Conservation (phyloP, 2,888 invertebrate genomes). For the Melieria picta region DNA sequence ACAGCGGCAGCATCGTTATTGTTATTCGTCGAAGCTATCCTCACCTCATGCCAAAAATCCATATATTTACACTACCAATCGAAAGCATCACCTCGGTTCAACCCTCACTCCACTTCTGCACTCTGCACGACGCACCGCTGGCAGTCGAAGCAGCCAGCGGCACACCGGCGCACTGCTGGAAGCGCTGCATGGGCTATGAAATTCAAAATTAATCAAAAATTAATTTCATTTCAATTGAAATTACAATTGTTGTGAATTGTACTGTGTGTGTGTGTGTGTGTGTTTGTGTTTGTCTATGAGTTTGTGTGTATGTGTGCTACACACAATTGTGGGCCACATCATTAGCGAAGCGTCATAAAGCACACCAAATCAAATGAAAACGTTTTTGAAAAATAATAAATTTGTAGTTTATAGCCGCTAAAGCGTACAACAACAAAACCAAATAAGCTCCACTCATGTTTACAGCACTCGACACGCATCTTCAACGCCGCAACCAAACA, state of each 20-base stretch:
- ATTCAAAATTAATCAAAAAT: constrained; percentile 29
- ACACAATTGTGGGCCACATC: constrained; percentile 1
- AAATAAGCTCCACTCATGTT: neutral
- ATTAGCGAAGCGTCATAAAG: constrained; percentile 22
- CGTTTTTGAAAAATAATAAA: constrained; percentile 16
- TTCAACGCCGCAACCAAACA: neutral
- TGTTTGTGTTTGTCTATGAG: neutral
- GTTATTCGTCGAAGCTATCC: neutral
- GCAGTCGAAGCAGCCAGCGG: too few species aligned
- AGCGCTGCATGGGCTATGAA: constrained; percentile 29
- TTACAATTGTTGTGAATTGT: neutral
- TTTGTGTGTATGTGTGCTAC: neutral
- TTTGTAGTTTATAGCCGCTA: neutral
- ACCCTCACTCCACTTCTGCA: too few species aligned
- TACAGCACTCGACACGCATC: neutral
- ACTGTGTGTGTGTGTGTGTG: neutral
- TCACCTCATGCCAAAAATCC: too few species aligned
- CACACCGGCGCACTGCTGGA: constrained; percentile 1
- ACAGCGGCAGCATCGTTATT: constrained; percentile 3
- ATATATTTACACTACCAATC: too few species aligned
- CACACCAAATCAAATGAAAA: constrained; percentile 1
- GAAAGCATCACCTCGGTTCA: too few species aligned
- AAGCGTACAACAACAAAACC: neutral
- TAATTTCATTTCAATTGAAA: constrained; percentile 25
- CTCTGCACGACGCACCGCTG: too few species aligned